Conservation (phyloP, 2,888 invertebrate species). For the Dryococelus australis region DNA sequence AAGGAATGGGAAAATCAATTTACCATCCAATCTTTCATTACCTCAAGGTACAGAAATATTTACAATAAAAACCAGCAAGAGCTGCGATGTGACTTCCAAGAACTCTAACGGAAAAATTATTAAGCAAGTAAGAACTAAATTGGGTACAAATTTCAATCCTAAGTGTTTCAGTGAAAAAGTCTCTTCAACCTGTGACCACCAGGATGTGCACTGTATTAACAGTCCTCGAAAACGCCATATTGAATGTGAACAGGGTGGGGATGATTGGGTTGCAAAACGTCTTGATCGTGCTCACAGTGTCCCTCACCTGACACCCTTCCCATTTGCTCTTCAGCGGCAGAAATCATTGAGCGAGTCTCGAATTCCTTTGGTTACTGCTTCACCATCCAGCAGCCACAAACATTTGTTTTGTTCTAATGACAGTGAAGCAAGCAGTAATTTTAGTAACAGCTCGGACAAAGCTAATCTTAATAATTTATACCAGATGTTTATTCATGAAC, state of each 20-base stretch:
- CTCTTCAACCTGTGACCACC: neutral
- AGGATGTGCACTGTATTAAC: neutral
- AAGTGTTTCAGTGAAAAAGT: neutral
- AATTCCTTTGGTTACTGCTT: constrained; percentile 34
- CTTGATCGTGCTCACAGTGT: constrained; percentile 45
- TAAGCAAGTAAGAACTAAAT: neutral
- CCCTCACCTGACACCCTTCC: constrained; percentile 42
- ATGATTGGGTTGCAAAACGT: constrained; percentile 33
- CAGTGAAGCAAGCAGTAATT: neutral
- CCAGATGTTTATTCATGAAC: constrained; percentile 18
- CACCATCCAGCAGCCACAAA: neutral
- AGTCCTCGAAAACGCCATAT: constrained; percentile 39
- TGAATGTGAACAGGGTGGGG: constrained; percentile 30
- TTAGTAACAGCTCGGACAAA: neutral
- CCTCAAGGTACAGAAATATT: constrained; percentile 1
- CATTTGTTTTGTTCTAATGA: neutral
- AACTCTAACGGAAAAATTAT: neutral
- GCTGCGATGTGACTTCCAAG: neutral
- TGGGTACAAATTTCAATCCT: neutral
- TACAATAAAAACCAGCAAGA: neutral
- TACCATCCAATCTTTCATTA: neutral
- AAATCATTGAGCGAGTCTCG: constrained; percentile 46
- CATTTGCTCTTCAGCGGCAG: constrained; percentile 39
- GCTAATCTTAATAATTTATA: neutral
- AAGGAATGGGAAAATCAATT: neutral